Evolutionary conservation across 2,888 invertebrate species (phyloP), one percentile per base, ranked within the genome.

Genomic region (Lepidocyrtoides sp.): DNA sequence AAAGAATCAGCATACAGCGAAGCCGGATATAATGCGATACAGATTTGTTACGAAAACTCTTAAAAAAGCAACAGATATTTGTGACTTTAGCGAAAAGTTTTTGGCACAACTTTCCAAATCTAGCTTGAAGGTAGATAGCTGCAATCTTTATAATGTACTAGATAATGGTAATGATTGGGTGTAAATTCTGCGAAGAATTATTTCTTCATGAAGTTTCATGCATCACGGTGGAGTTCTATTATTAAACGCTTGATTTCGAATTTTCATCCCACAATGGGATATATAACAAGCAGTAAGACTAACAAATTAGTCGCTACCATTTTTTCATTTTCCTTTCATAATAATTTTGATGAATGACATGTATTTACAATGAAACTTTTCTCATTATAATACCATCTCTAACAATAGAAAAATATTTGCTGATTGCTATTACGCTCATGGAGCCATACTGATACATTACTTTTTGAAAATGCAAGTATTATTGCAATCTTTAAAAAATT

Each of bases 41-140:
- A 88, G 94, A 91, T 94, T 94, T 89, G 92, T 94, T 14, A 94
- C 94, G 3, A 93, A 93, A 88, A 94, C 94, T 10, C 88, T 94
- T 8, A 87, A 91, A 20, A 94, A 93, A 63, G 94, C 93, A 63
- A 87, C 89, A 12, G 93, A 94, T 69, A 92, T 92, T 66, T 93
- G 93, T 75, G 94, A 94, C 87, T 94, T 93, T 36, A 93, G 93
- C 77, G 94, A 94, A 84, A 94, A 91, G 44, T 94, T 94, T 57
- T 84, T 94, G 41, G 94, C 93, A 51, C 94, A 94, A 83, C 91
- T 94, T 26, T 91, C 93, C 23, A 93, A 93, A 82, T 91, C 92
- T 48, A 93, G 93, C 84, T 90, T 94, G 54, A 94, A 94, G 89
- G 94, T 94, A 91, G 89, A 60, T 20, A n/a, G 17, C 14, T 17